These are phyloP conservation scores for Eupithecia abbreviata DNA, from an alignment of 2,888 invertebrate species.

Conservation along the genomic window DNA sequence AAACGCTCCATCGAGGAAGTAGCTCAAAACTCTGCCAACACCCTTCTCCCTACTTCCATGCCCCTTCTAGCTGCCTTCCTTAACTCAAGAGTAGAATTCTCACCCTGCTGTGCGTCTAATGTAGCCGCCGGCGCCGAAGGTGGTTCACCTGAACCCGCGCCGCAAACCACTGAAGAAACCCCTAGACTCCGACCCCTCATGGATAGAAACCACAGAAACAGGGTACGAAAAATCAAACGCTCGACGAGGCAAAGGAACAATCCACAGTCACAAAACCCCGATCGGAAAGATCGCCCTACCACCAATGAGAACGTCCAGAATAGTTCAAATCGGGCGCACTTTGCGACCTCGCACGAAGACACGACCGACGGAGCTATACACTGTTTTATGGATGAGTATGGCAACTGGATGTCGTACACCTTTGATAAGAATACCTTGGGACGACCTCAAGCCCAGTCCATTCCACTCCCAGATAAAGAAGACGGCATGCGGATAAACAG, in stretches of 20 bases:
- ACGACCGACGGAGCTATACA: conserved; percentile 93
- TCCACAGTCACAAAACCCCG: conserved; percentile 63
- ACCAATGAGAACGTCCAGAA: conserved; percentile 58
- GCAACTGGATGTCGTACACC: conserved; percentile 92
- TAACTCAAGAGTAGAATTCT: conserved; percentile 84
- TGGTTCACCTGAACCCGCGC: conserved; percentile 58
- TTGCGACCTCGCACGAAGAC: conserved; percentile 92
- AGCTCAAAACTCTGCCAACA: conserved; percentile 87
- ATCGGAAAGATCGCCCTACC: conserved; percentile 66
- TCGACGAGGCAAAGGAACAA: conserved; percentile 80
- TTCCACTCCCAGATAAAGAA: conserved; percentile 68
- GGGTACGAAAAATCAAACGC: conserved; percentile 83
- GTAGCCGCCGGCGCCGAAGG: conserved; percentile 53
- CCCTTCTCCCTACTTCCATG: conserved; percentile 85
- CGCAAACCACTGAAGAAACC: conserved; percentile 64
- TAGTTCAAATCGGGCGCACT: conserved; percentile 80
- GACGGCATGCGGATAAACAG: conserved; percentile 61
- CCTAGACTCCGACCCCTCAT: conserved; percentile 74
- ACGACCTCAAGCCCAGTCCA: conserved; percentile 72
- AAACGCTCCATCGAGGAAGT: conserved; percentile 84
- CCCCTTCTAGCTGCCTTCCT: conserved; percentile 86
- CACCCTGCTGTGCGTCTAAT: conserved; percentile 70
- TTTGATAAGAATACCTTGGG: conserved; percentile 91
- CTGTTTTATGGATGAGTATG: conserved; percentile 93
- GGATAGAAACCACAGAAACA: conserved; percentile 78